Conservation (phyloP, 2,888 invertebrate genomes). For the Sipha maydis region DNA sequence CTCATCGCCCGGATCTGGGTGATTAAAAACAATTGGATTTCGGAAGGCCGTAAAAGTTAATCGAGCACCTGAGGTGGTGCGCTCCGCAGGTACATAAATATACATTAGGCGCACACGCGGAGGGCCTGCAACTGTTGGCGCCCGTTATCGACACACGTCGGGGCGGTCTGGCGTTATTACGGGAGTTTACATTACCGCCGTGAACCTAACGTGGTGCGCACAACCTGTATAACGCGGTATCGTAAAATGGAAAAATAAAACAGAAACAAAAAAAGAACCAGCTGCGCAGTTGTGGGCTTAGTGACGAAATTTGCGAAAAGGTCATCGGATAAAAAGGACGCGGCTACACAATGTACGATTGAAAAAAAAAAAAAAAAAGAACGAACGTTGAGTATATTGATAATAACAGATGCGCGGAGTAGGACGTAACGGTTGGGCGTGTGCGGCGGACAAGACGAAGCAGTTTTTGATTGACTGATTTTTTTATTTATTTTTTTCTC, state of each 20-base stretch:
- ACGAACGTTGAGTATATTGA: not conserved
- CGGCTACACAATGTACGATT: not conserved
- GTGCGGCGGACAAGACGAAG: not conserved
- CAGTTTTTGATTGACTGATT: not conserved
- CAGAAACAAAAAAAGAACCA: not conserved
- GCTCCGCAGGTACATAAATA: not conserved
- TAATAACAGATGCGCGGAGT: too few relatives aligned
- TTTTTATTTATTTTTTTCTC: not conserved
- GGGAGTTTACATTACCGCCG: not conserved
- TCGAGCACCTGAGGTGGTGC: not conserved
- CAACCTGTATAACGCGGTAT: too few relatives aligned
- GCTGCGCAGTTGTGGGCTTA: not conserved
- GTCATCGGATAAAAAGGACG: not conserved
- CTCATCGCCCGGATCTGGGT: conserved; percentile 11
- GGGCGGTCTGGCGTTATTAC: not conserved
- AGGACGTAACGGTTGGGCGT: not conserved
- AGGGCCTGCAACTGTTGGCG: conserved; percentile 23
- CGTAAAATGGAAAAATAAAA: not conserved
- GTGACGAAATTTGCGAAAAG: conserved; percentile 2
- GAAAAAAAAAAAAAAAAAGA: not conserved
- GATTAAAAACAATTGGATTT: conserved; percentile 58
- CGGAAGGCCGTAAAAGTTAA: conserved; percentile 24
- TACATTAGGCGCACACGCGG: not conserved
- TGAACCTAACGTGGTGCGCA: too few relatives aligned
- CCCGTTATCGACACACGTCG: conserved; percentile 10